These are phyloP conservation scores for Poecilia gillii DNA, from an alignment of 2,797 vertebrate genomes.

Conservation along the genomic window DNA sequence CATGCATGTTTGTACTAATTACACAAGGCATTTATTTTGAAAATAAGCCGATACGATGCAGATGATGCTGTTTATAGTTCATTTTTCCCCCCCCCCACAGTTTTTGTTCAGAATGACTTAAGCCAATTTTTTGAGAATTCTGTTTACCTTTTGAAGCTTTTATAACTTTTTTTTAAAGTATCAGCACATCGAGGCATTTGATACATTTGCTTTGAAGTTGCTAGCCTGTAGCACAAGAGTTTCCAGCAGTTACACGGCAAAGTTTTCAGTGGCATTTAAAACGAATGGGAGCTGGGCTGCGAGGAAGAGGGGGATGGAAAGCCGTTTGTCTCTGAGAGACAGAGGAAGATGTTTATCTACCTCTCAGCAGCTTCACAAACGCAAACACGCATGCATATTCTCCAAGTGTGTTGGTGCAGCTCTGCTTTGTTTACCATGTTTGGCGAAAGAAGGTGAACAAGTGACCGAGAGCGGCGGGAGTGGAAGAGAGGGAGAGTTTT, in stretches of 20 bases:
- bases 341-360: conserved; percentile 66
- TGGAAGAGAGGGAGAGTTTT: conserved; percentile 29
- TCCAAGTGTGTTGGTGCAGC: conserved; percentile 39
- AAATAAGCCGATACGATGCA: background rate
- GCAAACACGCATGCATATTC: conserved; percentile 36
- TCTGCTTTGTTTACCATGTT: conserved; percentile 73
- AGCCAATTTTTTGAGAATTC: background rate
- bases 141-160: background rate
- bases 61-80: background rate
- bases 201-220: conserved; percentile 20
- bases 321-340: conserved; percentile 47
- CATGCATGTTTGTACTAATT: background rate
- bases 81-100: background rate
- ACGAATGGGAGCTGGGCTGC: conserved; percentile 60
- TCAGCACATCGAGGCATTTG: background rate
- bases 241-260: conserved; percentile 48
- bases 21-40: background rate
- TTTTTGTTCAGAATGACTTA: background rate
- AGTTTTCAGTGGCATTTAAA: conserved; percentile 57
- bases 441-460: conserved; percentile 69
- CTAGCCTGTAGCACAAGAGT: conserved; percentile 36
- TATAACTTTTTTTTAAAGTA: background rate
- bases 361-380: conserved; percentile 36
- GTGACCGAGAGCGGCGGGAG: conserved; percentile 38
- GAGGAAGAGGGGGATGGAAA: conserved; percentile 60